Conservation (phyloP, 2,113 vertebrate genomes). For the Forbesichthys agassizii region DNA sequence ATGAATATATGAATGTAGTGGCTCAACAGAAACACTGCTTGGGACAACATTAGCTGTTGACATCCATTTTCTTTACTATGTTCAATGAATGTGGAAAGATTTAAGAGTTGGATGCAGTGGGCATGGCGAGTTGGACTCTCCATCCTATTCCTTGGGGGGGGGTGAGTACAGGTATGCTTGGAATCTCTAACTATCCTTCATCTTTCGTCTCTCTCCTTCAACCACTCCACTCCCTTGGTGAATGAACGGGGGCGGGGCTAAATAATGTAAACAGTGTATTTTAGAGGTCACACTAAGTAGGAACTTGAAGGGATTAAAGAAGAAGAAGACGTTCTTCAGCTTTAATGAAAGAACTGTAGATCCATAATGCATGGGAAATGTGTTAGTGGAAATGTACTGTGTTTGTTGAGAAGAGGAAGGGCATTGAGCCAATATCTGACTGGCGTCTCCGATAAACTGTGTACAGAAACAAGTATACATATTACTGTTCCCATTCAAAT, state of each 20-base stretch:
- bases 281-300: not conserved
- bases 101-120: not conserved
- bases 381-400: conserved; percentile 71
- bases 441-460: conserved; percentile 60
- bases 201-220: conserved; percentile 56
- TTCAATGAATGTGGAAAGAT: not conserved
- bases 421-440: conserved; percentile 51
- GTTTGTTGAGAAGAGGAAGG: conserved; percentile 45
- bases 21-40: conserved; percentile 19
- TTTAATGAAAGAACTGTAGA: too few relatives aligned
- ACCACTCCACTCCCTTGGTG: conserved; percentile 45
- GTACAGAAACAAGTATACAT: conserved; percentile 69
- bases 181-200: conserved; percentile 70
- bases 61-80: too few relatives aligned
- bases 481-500: conserved; percentile 53
- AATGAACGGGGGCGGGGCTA: conserved; percentile 56
- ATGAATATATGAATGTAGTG: too few relatives aligned
- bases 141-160: conserved; percentile 35
- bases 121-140: conserved; percentile 10
- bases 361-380: conserved; percentile 6
- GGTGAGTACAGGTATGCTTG: conserved; percentile 61
- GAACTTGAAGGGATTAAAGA: not conserved
- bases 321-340: not conserved
- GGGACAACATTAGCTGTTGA: not conserved
- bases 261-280: conserved; percentile 11